phyloP scores from a whole-genome alignment of 1,140 invertebrate species.

The Psilanteris sp. region DNA sequence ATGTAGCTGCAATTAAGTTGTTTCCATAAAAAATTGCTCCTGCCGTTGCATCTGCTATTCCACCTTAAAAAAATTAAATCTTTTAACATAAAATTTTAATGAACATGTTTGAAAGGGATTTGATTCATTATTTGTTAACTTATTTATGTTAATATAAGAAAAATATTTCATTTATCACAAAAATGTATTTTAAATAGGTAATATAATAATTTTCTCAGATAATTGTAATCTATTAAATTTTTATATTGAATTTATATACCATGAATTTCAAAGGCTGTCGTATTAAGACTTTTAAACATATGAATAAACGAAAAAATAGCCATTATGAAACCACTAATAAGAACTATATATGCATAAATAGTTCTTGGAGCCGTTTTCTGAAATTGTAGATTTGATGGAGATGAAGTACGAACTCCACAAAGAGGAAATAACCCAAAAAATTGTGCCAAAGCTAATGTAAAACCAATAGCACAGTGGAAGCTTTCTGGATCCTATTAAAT shows the following conservation, averaged over 20 bases:
- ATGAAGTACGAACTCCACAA: conserved; percentile 55
- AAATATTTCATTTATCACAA: too few species aligned
- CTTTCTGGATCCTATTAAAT: conserved; percentile 69
- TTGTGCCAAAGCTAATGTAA: conserved; percentile 69
- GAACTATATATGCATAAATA: conserved; percentile 62
- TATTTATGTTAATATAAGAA: too few species aligned
- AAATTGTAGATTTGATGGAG: conserved; percentile 65
- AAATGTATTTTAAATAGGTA: too few species aligned
- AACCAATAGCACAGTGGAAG: conserved; percentile 72
- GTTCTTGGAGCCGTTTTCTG: conserved; percentile 54
- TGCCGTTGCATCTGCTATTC: conserved; percentile 76
- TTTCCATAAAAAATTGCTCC: conserved; percentile 80
- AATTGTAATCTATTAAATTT: too few species aligned
- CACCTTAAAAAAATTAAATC: conserved; percentile 67
- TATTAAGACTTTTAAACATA: conserved; percentile 71
- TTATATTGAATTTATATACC: conserved; percentile 65
- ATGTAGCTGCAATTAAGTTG: conserved; percentile 70
- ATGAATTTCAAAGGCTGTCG: conserved; percentile 62
- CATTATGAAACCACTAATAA: conserved; percentile 58
- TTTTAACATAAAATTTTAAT: background rate
- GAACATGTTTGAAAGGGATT: too few species aligned
- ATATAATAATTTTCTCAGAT: too few species aligned
- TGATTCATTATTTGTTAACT: too few species aligned
- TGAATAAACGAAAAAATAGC: conserved; percentile 67
- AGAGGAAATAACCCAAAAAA: conserved; percentile 75